These are phyloP conservation scores for Thunnus albacares DNA, from an alignment of 2,797 vertebrate genomes.

Conservation along the genomic window DNA sequence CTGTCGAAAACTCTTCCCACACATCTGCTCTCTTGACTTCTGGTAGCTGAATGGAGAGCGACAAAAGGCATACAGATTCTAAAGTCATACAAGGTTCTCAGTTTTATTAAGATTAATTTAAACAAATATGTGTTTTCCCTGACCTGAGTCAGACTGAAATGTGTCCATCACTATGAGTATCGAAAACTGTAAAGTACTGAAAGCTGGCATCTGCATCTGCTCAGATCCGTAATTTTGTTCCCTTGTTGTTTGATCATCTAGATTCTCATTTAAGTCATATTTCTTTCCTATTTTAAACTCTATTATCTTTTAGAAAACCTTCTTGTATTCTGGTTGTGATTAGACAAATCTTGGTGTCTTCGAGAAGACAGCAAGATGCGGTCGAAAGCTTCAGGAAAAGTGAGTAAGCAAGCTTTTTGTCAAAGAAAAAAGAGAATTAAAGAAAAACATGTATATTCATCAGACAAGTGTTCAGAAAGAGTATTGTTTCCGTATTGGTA, in stretches of 20 bases:
- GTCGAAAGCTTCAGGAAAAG: too few species aligned
- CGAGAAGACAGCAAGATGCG: too few species aligned
- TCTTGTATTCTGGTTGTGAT: too few species aligned
- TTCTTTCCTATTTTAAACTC: too few species aligned
- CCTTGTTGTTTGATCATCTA: neutral
- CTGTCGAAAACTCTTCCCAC: constrained; percentile 48
- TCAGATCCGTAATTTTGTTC: neutral
- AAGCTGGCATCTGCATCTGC: neutral
- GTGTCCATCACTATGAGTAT: neutral
- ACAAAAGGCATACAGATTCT: constrained; percentile 17
- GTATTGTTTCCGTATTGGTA: too few species aligned
- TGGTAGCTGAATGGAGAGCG: neutral
- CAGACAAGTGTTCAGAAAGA: too few species aligned
- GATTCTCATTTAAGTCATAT: neutral
- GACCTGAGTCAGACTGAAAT: neutral
- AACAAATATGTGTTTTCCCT: neutral
- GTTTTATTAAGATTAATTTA: constrained; percentile 3
- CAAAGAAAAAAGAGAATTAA: too few species aligned
- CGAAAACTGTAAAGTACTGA: neutral
- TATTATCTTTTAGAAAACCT: too few species aligned
- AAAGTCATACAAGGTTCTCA: constrained; percentile 2
- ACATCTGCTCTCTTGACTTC: constrained; percentile 32
- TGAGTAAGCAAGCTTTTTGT: too few species aligned
- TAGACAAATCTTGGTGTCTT: too few species aligned
- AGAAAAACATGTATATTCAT: too few species aligned